These are phyloP conservation scores for Umimayanthus chanpuru DNA, from an alignment of 92 coral and sea anemone genomes.

Conservation along the genomic window DNA sequence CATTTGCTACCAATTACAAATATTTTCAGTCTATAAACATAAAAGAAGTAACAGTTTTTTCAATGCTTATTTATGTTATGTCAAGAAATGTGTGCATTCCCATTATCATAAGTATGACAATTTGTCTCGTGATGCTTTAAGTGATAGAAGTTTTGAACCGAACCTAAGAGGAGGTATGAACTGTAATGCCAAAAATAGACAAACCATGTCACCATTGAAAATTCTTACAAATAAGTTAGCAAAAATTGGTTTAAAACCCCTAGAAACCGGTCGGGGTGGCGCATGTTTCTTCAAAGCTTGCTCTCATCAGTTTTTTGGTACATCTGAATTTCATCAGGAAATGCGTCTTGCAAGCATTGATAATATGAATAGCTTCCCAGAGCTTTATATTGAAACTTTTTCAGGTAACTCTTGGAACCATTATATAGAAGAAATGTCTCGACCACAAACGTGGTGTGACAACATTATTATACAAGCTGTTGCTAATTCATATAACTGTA, in stretches of 20 bases:
- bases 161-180: constrained; percentile 37
- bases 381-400: constrained; percentile 48
- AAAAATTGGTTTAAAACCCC: constrained; percentile 18
- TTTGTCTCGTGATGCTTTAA: constrained; percentile 14
- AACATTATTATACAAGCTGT: constrained; percentile 45
- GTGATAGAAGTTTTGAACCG: constrained; percentile 16
- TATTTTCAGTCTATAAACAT: constrained; percentile 37
- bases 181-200: constrained; percentile 14
- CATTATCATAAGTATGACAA: constrained; percentile 34
- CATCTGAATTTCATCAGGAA: constrained; percentile 22
- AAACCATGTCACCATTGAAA: constrained; percentile 2
- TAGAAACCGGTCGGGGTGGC: constrained; percentile 5
- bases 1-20: constrained; percentile 20
- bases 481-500: constrained; percentile 47
- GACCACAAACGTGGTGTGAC: constrained; percentile 47
- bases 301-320: constrained; percentile 33
- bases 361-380: constrained; percentile 20
- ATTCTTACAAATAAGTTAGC: constrained; percentile 12
- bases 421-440: constrained; percentile 47
- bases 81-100: constrained; percentile 22
- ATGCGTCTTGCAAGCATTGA: constrained; percentile 7
- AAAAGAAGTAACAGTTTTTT: constrained; percentile 41
- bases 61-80: constrained; percentile 39
- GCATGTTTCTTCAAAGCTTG: not conserved
- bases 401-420: constrained; percentile 50